Conservation (phyloP, 2,113 vertebrate species). For the Actenoides lindsayi region DNA sequence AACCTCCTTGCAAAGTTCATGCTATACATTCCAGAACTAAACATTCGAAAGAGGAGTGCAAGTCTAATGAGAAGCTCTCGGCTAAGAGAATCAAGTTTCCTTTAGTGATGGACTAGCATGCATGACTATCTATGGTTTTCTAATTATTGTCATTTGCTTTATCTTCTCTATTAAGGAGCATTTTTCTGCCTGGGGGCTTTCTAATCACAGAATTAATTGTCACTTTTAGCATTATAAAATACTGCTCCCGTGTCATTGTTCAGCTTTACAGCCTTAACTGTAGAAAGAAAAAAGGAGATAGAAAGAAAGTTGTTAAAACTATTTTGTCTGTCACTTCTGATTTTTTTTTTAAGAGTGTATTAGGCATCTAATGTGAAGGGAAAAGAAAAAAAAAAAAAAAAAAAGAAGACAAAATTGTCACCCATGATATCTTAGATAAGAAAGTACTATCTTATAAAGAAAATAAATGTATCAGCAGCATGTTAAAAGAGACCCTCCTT, state of each 20-base stretch:
- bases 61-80: not conserved
- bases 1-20: not conserved
- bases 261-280: not conserved
- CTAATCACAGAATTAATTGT: constrained; percentile 4
- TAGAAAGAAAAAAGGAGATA: not conserved
- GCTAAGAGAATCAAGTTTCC: not conserved
- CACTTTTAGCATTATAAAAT: not conserved
- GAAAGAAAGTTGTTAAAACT: not conserved
- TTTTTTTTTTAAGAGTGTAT: not conserved
- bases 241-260: not conserved
- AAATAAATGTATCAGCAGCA: not conserved
- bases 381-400: not conserved
- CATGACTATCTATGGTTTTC: not conserved
- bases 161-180: not conserved
- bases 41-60: not conserved
- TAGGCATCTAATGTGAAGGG: not conserved
- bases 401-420: not conserved
- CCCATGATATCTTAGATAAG: not conserved
- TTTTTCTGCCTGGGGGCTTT: not conserved
- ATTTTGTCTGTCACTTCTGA: not conserved
- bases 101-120: not conserved
- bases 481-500: not conserved
- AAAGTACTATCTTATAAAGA: not conserved
- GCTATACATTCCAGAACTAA: not conserved
- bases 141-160: constrained; percentile 25